Percentiles rank a stretch among this genome's conserved stretches.
phyloP scores from a whole-genome alignment of 2,888 invertebrate species.

The Hybos culiciformis region DNA sequence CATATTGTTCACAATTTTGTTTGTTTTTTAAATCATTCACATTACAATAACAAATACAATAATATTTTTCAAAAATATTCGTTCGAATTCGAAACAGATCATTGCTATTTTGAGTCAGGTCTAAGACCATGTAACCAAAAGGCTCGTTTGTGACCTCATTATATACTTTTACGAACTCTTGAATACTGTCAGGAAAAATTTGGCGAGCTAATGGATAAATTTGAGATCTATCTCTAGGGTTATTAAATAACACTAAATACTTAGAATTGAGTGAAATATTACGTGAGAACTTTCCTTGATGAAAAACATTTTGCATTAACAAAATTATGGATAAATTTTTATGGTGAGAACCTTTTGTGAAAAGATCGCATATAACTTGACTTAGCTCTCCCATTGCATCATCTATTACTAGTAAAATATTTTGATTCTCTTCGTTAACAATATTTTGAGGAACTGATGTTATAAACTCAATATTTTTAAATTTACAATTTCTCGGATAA shows the following conservation, averaged over 20 bases:
- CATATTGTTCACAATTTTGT: background rate
- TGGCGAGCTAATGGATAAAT: constrained; percentile 3
- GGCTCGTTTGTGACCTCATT: constrained; percentile 4
- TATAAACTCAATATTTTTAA: constrained; percentile 1
- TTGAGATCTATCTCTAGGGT: constrained; percentile 6
- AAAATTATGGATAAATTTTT: constrained; percentile 1
- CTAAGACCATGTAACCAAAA: constrained; percentile 5
- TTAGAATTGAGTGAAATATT: constrained; percentile 6
- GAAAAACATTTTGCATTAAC: constrained; percentile 4
- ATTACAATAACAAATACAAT: background rate
- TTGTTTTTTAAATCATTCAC: background rate
- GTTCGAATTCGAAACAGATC: no score
- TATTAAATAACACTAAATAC: constrained; percentile 5
- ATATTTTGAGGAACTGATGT: background rate
- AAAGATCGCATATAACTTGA: constrained; percentile 4
- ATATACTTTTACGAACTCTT: constrained; percentile 8
- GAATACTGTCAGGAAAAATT: constrained; percentile 6
- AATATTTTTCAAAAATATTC: constrained; percentile 7
- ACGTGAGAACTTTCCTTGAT: constrained; percentile 1
- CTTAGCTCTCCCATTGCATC: no score
- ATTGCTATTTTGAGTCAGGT: constrained; percentile 2
- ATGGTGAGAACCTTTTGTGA: constrained; percentile 3
- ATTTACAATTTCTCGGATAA: background rate
- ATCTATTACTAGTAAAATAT: no score
- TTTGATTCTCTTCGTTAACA: background rate